Evolutionary conservation across 2,113 vertebrate genomes (phyloP).

Genomic region (Ceyx cyanopectus): DNA sequence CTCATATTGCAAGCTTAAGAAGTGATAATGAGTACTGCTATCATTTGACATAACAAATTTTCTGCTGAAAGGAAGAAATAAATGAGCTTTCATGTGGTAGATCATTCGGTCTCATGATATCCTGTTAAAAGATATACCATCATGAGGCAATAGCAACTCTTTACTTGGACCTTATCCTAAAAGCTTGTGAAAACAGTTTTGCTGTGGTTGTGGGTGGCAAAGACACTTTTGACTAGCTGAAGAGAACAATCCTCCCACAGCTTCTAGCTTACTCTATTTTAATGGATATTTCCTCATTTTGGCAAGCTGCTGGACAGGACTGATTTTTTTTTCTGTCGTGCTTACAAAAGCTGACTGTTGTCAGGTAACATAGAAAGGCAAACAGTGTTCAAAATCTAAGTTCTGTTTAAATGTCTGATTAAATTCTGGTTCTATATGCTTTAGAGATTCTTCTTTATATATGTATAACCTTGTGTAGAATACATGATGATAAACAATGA

Average conservation of each 20-base stretch:
- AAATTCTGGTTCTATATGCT: not conserved
- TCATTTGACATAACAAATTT: not conserved
- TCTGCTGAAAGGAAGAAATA: slow-evolving; percentile 6
- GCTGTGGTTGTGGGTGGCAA: not conserved
- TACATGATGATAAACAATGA: not conserved
- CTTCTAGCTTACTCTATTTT: not conserved
- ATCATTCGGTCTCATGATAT: slow-evolving; percentile 1
- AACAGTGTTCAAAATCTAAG: not conserved
- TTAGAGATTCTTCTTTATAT: not conserved
- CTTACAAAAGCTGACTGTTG: not conserved
- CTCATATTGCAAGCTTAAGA: not conserved
- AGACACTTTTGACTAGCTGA: not conserved
- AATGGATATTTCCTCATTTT: not conserved
- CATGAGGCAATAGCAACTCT: not conserved
- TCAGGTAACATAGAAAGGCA: not conserved
- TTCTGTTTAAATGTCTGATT: not conserved
- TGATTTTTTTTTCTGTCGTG: not conserved
- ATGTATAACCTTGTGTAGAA: not conserved
- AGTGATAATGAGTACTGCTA: not conserved
- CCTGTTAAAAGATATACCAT: not conserved
- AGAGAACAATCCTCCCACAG: not conserved
- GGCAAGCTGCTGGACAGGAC: not conserved
- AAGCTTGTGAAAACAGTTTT: not conserved
- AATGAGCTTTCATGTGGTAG: not conserved
- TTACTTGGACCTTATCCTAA: not conserved